Percentiles rank a stretch among this genome's conserved stretches.
Evolutionary conservation across 2,113 vertebrate species (phyloP).

Genomic region (Pelusios castaneus): DNA sequence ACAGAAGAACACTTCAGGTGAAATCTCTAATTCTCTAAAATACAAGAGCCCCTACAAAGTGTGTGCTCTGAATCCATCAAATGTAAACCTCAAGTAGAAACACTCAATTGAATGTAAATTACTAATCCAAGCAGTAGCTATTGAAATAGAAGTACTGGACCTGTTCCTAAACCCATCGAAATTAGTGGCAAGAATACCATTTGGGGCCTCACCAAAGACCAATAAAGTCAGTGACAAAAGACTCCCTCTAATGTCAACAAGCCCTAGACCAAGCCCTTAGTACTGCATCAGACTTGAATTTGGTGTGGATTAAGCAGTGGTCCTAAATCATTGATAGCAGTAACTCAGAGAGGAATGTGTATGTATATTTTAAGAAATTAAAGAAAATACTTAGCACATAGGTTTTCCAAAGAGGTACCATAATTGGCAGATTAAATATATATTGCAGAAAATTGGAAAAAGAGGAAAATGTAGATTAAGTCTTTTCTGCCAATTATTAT

Average conservation of each 20-base stretch:
- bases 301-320: neutral
- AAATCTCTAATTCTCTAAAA: neutral
- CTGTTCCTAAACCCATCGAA: neutral
- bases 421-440: neutral
- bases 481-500: no score
- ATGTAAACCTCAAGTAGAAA: neutral
- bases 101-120: neutral
- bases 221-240: neutral
- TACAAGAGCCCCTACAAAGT: neutral
- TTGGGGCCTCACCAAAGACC: neutral
- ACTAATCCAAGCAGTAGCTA: neutral
- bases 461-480: no score
- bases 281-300: neutral
- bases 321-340: neutral
- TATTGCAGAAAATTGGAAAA: no score
- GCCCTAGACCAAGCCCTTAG: neutral
- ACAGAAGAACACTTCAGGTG: neutral
- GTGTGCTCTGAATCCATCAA: neutral
- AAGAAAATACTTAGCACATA: neutral
- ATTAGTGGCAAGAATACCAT: neutral
- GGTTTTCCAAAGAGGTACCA: no score
- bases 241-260: neutral
- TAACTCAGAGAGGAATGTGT: neutral
- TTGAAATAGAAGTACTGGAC: neutral
- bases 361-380: neutral